Conservation (phyloP, 1,140 invertebrate species). For the Platyscapa corneri region DNA sequence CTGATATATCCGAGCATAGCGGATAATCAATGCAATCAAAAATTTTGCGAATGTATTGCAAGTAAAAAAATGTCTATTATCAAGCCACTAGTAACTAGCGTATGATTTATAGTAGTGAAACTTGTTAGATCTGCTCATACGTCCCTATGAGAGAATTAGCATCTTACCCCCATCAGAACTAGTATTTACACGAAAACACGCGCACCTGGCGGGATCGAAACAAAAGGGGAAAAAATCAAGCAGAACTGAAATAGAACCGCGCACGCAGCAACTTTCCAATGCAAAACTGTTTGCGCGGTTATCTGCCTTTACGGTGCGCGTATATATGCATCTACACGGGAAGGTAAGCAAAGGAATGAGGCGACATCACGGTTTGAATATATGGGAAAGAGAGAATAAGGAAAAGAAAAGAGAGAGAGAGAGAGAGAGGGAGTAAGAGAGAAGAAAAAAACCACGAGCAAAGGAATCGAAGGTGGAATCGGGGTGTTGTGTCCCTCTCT, state of each 20-base stretch:
- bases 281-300: neutral
- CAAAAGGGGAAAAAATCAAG: slow-evolving; percentile 21
- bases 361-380: slow-evolving; percentile 25
- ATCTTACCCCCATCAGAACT: no score
- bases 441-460: slow-evolving; percentile 23
- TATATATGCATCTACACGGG: slow-evolving; percentile 21
- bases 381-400: slow-evolving; percentile 16
- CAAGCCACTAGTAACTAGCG: no score
- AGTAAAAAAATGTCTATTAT: neutral
- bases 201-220: neutral
- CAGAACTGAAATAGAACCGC: neutral
- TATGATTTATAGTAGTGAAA: neutral
- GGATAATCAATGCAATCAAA: neutral
- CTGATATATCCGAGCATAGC: neutral
- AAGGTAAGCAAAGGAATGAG: neutral
- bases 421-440: slow-evolving; percentile 23
- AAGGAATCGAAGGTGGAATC: slow-evolving; percentile 48
- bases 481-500: neutral
- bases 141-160: neutral
- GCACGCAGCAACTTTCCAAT: slow-evolving; percentile 22
- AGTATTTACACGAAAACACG: neutral
- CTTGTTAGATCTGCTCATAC: neutral
- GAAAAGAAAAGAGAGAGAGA: neutral
- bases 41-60: no score
- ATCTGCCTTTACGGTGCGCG: neutral